Conservation (phyloP, 2,797 vertebrate species). For the Ptychadena robeensis region DNA sequence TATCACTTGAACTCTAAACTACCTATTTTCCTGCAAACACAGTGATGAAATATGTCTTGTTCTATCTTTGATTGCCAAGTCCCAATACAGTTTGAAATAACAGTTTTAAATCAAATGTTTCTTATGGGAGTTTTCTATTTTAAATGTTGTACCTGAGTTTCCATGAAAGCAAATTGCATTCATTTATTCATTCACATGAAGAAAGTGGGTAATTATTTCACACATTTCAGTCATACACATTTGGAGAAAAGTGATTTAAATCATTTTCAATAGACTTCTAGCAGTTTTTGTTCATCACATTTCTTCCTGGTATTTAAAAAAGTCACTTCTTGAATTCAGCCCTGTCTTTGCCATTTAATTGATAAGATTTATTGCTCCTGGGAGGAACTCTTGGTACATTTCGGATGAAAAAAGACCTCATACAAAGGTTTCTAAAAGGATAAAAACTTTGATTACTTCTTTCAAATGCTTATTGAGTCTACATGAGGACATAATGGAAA, state of each 20-base stretch:
- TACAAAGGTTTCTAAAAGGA: neutral
- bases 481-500: no score
- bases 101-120: neutral
- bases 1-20: no score
- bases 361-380: neutral
- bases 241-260: neutral
- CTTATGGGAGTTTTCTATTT: neutral
- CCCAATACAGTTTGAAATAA: neutral
- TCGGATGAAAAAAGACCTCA: neutral
- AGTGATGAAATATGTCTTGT: neutral
- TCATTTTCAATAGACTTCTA: neutral
- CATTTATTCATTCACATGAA: neutral
- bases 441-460: neutral
- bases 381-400: neutral
- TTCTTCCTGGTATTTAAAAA: neutral
- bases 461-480: neutral
- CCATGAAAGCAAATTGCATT: no score
- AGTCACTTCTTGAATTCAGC: neutral
- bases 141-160: neutral
- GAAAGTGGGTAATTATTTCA: neutral
- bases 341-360: neutral
- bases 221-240: neutral
- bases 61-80: neutral
- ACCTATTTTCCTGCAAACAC: no score
- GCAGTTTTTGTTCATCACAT: neutral